phyloP scores from a whole-genome alignment of 2,797 vertebrate species.

The Hapalemur alaotrensis region DNA sequence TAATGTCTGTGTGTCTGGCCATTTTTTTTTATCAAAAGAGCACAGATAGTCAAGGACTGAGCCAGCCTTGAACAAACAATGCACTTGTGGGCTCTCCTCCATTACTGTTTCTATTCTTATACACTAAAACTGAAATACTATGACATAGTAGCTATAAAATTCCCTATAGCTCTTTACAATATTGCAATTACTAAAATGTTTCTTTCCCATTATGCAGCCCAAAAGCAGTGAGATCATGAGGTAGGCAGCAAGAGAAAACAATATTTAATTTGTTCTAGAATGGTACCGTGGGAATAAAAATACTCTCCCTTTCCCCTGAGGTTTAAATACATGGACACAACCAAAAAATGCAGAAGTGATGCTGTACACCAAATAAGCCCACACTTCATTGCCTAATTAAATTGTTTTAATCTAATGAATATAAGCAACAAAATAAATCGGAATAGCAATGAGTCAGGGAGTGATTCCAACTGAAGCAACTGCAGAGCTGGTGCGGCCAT shows the following conservation, averaged over 20 bases:
- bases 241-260: slow-evolving; percentile 61
- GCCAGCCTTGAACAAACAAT: neutral
- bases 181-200: slow-evolving; percentile 49
- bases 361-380: neutral
- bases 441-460: slow-evolving; percentile 50
- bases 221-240: slow-evolving; percentile 59
- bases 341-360: neutral
- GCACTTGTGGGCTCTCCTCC: neutral
- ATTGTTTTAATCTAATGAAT: slow-evolving; percentile 63
- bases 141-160: slow-evolving; percentile 44
- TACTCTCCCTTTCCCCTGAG: neutral
- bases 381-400: slow-evolving; percentile 39
- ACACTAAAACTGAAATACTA: slow-evolving; percentile 62
- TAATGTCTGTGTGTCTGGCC: neutral
- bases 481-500: neutral
- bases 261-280: slow-evolving; percentile 73
- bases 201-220: slow-evolving; percentile 54
- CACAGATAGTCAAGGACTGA: neutral
- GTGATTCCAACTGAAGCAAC: neutral
- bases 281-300: slow-evolving; percentile 59
- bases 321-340: neutral
- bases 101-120: slow-evolving; percentile 59
- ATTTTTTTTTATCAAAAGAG: neutral
- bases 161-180: slow-evolving; percentile 69
- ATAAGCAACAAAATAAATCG: slow-evolving; percentile 48